Conservation (phyloP, 2,888 invertebrate genomes). For the Sialis lutaria region DNA sequence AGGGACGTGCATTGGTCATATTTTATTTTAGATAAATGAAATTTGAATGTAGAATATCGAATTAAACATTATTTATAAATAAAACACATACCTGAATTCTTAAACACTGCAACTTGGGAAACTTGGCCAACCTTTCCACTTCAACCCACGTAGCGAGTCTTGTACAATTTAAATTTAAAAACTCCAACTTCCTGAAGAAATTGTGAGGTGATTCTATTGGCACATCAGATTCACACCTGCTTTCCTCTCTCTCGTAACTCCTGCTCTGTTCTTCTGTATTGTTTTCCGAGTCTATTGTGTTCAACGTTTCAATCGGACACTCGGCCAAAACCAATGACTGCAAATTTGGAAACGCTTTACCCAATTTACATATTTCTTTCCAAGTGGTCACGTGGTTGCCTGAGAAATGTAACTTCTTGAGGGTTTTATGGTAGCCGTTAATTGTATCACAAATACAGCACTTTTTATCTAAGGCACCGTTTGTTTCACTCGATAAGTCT, state of each 20-base stretch:
- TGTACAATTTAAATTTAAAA: slow-evolving; percentile 73
- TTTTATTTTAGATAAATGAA: too few relatives aligned
- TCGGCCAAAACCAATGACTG: slow-evolving; percentile 75
- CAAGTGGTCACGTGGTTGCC: slow-evolving; percentile 75
- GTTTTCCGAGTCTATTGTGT: slow-evolving; percentile 13
- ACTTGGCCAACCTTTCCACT: slow-evolving; percentile 68
- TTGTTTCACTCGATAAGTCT: too few relatives aligned
- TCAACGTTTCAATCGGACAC: slow-evolving; percentile 50
- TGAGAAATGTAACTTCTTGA: slow-evolving; percentile 72
- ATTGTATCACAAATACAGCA: too few relatives aligned
- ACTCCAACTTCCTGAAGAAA: slow-evolving; percentile 48
- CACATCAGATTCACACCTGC: slow-evolving; percentile 34
- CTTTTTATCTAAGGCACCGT: too few relatives aligned
- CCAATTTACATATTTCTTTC: slow-evolving; percentile 68
- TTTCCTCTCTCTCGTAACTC: slow-evolving; percentile 30
- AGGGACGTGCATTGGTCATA: too few relatives aligned
- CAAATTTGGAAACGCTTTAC: slow-evolving; percentile 69
- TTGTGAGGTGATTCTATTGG: slow-evolving; percentile 39
- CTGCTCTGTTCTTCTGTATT: slow-evolving; percentile 6
- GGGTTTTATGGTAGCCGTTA: slow-evolving; percentile 7
- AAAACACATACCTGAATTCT: slow-evolving; percentile 47
- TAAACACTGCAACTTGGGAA: slow-evolving; percentile 67
- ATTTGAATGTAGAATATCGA: too few relatives aligned
- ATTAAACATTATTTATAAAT: too few relatives aligned
- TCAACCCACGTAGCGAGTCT: slow-evolving; percentile 75